These are phyloP conservation scores for Mus caroli DNA, from an alignment of 2,797 vertebrate genomes.

Conservation along the genomic window DNA sequence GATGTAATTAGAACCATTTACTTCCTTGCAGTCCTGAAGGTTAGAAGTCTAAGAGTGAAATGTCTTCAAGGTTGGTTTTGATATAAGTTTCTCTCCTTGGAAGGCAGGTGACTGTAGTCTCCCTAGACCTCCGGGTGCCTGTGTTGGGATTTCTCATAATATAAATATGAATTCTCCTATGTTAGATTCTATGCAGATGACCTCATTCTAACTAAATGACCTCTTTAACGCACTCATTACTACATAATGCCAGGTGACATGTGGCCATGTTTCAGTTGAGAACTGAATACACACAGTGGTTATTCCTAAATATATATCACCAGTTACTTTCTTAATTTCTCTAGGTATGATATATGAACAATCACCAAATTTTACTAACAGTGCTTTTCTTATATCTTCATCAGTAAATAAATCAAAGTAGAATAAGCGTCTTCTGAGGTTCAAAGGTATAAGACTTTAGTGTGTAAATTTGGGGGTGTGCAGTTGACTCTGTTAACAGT, in stretches of 20 bases:
- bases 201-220: not conserved
- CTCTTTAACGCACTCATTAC: not conserved
- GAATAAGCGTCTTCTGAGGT: not conserved
- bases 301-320: not conserved
- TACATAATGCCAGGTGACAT: not conserved
- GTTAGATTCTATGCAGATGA: not conserved
- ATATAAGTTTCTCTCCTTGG: not conserved
- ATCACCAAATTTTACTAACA: not conserved
- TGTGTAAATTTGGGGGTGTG: not conserved
- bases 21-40: not conserved
- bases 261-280: not conserved
- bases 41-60: not conserved
- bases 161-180: not conserved
- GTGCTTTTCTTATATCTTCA: not conserved
- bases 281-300: too few species aligned
- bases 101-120: not conserved
- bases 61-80: not conserved
- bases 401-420: not conserved
- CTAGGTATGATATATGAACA: not conserved
- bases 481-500: not conserved
- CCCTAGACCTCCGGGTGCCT: not conserved
- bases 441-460: not conserved
- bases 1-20: not conserved
- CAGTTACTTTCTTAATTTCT: not conserved
- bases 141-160: not conserved